phyloP scores from a whole-genome alignment of 2,888 invertebrate genomes.

The Ellobium chinense region DNA sequence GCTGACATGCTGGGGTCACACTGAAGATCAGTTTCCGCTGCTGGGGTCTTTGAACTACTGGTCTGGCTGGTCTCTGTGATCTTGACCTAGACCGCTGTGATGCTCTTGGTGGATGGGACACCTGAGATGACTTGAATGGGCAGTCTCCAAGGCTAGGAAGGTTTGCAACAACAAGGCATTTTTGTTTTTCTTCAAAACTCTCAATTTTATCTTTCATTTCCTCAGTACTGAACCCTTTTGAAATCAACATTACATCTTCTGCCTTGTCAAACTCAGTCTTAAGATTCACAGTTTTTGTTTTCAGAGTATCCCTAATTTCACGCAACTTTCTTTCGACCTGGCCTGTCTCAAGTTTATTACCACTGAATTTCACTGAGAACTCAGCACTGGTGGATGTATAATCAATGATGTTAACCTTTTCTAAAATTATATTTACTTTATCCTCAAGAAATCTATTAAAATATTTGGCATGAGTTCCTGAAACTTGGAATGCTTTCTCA shows the following conservation, averaged over 20 bases:
- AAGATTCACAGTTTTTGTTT: conserved; percentile 8
- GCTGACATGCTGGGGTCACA: conserved; percentile 3
- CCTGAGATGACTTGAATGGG: background rate
- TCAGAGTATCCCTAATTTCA: background rate
- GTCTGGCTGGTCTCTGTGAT: background rate
- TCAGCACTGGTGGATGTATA: background rate
- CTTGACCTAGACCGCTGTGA: background rate
- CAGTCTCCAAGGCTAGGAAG: background rate
- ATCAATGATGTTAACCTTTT: background rate
- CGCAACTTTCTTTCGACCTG: background rate
- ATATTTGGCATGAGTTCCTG: background rate
- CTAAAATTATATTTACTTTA: background rate
- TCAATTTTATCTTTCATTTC: conserved; percentile 11
- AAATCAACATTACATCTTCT: conserved; percentile 20
- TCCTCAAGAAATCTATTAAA: background rate
- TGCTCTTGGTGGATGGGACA: background rate
- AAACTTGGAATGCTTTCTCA: conserved; percentile 1
- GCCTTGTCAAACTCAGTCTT: conserved; percentile 1
- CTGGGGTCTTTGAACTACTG: background rate
- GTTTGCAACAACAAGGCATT: conserved; percentile 5
- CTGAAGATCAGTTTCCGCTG: background rate
- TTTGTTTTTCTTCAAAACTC: background rate
- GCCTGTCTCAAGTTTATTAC: too few species aligned
- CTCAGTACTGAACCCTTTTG: conserved; percentile 9
- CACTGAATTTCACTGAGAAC: background rate